Evolutionary conservation across 2,113 vertebrate genomes (phyloP), one percentile per base, ranked within the genome.

Genomic region (Dasyprocta punctata): DNA sequence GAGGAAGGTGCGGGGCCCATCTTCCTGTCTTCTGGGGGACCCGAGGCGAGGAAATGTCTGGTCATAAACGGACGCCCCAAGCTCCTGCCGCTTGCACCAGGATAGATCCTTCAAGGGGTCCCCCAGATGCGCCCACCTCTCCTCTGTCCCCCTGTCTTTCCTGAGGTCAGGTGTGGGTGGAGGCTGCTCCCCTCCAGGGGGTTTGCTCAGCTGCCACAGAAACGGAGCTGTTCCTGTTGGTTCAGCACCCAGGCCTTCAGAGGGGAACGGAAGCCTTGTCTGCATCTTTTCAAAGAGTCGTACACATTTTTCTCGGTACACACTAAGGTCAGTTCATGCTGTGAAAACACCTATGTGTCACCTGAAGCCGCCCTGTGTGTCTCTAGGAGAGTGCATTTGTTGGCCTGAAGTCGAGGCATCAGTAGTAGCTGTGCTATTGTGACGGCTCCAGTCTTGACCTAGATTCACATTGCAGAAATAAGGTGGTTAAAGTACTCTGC

Each of bases 61-160:
- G 6, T 71, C 1, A 1, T 12, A 14, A 5, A 20, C 3, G 22
- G 10, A 12, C 0, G 0, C 38, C n/a, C 77, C 17, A 6, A 14
- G 52, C 16, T 22, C 49, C 78, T 22, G 30, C 41, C 26, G 22
- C 10, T 10, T 41, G 22, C 71, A 44, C 41, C 10, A 26, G 24
- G 38, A 5, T 3, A 28, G 71, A 26, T 4, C 41, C 44, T 12
- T 22, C 12, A 28, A 12, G 20, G 67, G 33, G 41, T 11, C 44
- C n/a, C 28, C 41, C 71, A 28, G 38, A 22, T 22, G 20, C 22
- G 1, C 71, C 19, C 20, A 4, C 38, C 38, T 0, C n/a, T 56
- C 22, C 38, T 26, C 38, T 41, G 20, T 11, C 38, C n/a, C 41
- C 10, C 2, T 8, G 20, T 75, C 38, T 4, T 9, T 41, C 41